Base-by-base conservation (phyloP, 1,140 invertebrate species). In the Drosophila lacteicornis region DNA sequence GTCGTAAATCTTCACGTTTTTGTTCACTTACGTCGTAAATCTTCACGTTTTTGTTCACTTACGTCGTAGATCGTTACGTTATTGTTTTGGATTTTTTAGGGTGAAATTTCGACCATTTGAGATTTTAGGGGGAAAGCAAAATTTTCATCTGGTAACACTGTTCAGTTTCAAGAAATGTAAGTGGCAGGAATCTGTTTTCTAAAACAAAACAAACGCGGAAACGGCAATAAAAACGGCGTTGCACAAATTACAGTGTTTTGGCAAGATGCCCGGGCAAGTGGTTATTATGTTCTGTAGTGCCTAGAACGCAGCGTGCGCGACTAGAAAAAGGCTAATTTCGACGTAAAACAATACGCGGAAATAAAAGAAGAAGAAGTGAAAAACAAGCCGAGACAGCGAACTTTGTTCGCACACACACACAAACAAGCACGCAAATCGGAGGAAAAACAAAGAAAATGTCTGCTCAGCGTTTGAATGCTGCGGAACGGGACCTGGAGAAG, bases 401-500 rank as follows among this genome's bases (percentile, higher is more conserved):
- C 83, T 87, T 88, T 87, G 83, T 73, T 83, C 84, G 65, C 51
- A 56, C 22, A 38, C 30, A 71, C 46, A 46, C 19, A 43, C 40
- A n/a, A 50, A 46, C 57, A 67, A 42, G 2, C 36, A 69, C 25
- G 45, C 40, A 15, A 40, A 79, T 66, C 60, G 45, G 69, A 81
- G 53, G 61, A 55, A 61, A 77, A 63, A 66, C 30, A 36, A 46
- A 33, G 53, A 56, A 82, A 86, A 93, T 93, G 88, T 94, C 94
- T 55, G 78, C 93, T 25, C 82, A 94, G 78, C 95, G 94, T 80
- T 84, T 95, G 53, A 95, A 93, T 75, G 93, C 92, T 63, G 95
- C 95, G 78, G 96, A 97, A 91, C 95, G 87, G 62, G 95, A 94
- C 95, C 96, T 98, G 91, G 96, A 97, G 57, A 97, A 97, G 93